phyloP scores from a whole-genome alignment of 2,113 vertebrate genomes.

The Pseudolaguvia tuberculata region DNA sequence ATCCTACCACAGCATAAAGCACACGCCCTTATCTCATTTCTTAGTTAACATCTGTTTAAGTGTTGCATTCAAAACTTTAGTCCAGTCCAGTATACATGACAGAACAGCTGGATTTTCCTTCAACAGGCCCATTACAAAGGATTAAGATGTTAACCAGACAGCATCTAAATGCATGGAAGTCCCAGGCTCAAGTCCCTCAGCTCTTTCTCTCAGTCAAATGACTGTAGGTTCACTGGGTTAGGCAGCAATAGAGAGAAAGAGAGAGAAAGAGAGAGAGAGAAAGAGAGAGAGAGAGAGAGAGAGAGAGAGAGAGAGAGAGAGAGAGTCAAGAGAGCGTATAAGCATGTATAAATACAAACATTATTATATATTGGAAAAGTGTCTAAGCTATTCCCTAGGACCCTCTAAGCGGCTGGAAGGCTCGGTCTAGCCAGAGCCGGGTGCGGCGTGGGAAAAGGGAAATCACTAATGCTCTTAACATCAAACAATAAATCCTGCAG shows the following conservation, averaged over 20 bases:
- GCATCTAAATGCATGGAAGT: constrained; percentile 64
- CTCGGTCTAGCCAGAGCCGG: constrained; percentile 70
- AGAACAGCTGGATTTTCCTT: constrained; percentile 52
- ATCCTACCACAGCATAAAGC: too few relatives aligned
- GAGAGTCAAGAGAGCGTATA: constrained; percentile 74
- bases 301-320: constrained; percentile 17
- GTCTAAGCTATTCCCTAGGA: constrained; percentile 80
- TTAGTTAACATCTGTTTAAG: constrained; percentile 18
- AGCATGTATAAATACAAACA: constrained; percentile 85
- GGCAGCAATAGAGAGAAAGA: constrained; percentile 7
- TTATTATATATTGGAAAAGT: constrained; percentile 91
- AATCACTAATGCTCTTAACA: constrained; percentile 87
- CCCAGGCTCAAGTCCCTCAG: constrained; percentile 65
- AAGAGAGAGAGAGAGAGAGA: neutral
- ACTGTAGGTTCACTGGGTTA: constrained; percentile 78
- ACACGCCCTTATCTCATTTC: neutral
- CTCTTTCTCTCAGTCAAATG: constrained; percentile 72
- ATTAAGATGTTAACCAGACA: constrained; percentile 68
- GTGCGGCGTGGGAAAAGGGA: constrained; percentile 80
- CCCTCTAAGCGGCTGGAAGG: constrained; percentile 78
- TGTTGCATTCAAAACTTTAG: neutral
- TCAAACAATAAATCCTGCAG: constrained; percentile 82
- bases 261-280: neutral
- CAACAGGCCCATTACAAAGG: constrained; percentile 61
- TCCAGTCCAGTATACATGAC: neutral